phyloP scores from a whole-genome alignment of 1,140 invertebrate species.

The Thaumatotibia leucotreta region DNA sequence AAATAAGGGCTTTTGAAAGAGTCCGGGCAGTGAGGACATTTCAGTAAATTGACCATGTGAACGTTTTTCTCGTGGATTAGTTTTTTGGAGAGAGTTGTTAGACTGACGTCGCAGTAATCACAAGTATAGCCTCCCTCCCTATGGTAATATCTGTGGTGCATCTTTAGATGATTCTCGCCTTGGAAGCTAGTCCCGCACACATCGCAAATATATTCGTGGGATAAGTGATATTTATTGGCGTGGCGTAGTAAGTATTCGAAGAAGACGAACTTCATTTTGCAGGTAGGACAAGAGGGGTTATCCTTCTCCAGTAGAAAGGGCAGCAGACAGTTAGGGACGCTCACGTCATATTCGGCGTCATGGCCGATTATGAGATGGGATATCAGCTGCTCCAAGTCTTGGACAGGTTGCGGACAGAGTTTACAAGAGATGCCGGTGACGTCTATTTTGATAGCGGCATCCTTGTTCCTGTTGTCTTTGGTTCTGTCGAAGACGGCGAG shows the following conservation, averaged over 20 bases:
- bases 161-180: slow-evolving; percentile 63
- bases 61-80: slow-evolving; percentile 62
- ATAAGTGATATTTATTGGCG: slow-evolving; percentile 60
- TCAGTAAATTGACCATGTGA: slow-evolving; percentile 50
- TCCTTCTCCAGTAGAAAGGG: slow-evolving; percentile 61
- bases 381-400: slow-evolving; percentile 50
- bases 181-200: slow-evolving; percentile 65
- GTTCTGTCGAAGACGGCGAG: slow-evolving; percentile 51
- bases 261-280: slow-evolving; percentile 61
- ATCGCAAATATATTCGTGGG: slow-evolving; percentile 64
- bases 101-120: slow-evolving; percentile 45
- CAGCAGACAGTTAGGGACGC: slow-evolving; percentile 57
- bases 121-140: slow-evolving; percentile 60
- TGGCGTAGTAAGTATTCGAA: slow-evolving; percentile 63
- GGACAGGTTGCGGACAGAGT: slow-evolving; percentile 40
- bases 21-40: slow-evolving; percentile 57
- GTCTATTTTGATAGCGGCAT: slow-evolving; percentile 66
- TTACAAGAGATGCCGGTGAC: slow-evolving; percentile 54
- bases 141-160: slow-evolving; percentile 68
- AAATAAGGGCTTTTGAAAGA: slow-evolving; percentile 64
- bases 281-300: slow-evolving; percentile 54
- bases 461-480: slow-evolving; percentile 61
- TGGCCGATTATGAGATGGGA: slow-evolving; percentile 66
- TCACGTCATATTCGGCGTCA: slow-evolving; percentile 63
- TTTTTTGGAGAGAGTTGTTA: slow-evolving; percentile 58